Percentiles rank a stretch among this genome's conserved stretches.
Conservation (phyloP, 2,797 vertebrate species). For the Anguilla obscura region DNA sequence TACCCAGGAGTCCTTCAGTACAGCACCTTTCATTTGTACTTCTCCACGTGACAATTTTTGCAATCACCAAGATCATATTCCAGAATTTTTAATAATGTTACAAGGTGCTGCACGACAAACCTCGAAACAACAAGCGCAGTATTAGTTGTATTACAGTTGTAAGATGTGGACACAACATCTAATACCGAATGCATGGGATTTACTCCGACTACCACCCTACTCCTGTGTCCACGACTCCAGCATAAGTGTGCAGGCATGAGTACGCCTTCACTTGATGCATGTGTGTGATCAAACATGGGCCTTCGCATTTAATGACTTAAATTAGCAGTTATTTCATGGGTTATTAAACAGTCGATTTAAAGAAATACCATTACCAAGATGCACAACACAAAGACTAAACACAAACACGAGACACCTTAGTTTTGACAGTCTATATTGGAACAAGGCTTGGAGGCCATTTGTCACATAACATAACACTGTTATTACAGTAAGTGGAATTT, state of each 20-base stretch:
- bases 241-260: background rate
- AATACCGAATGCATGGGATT: background rate
- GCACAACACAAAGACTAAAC: background rate
- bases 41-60: background rate
- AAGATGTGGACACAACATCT: background rate
- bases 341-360: constrained; percentile 1
- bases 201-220: background rate
- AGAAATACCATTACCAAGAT: background rate
- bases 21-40: background rate
- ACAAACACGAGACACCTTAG: background rate
- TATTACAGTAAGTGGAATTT: constrained; percentile 8
- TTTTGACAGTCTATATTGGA: constrained; percentile 13
- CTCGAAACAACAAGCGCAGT: background rate
- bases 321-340: background rate
- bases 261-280: background rate
- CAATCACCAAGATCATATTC: background rate
- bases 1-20: background rate
- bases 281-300: background rate
- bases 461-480: background rate
- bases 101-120: background rate
- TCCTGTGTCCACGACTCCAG: background rate
- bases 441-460: background rate
- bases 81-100: background rate
- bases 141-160: background rate
- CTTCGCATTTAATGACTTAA: background rate